Evolutionary conservation across 2,888 invertebrate genomes (phyloP), one percentile per base, ranked within the genome.

Genomic region (Girardia tigrina): DNA sequence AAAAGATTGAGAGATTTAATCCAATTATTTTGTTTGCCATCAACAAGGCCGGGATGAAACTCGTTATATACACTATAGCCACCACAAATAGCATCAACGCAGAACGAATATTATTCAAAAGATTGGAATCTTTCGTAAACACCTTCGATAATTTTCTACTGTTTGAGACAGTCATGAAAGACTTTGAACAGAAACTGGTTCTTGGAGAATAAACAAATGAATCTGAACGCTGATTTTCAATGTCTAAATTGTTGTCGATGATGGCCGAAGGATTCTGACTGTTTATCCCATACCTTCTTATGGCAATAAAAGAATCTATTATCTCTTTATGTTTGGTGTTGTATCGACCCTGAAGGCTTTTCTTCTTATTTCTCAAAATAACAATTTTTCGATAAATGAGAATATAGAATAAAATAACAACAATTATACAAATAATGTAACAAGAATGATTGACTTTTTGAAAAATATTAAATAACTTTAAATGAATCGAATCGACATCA

Each of bases 11-110:
- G n/a, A 56, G n/a, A 56, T 56, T 56, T 16, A 56, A n/a, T 12
- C 20, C n/a, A n/a, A 56, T 56, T 56, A 56, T 56, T 56, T 56
- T 56, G 56, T 56, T 56, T n/a, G 56, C 56, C 56, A 56, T 56
- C n/a, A 56, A 56, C n/a, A 56, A 56, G 23, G 56, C 56, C 2
- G 56, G 56, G n/a, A 56, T 56, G 23, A 56, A 56, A 56, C 56
- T 56, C 4, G n/a, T 56, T 8, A 56, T 56, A n/a, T 56, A 56
- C 4, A 56, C 56, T 12, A 56, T 56, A 20, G 56, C 56, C 4
- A 56, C 56, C n/a, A 56, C 56, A 56, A 56, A 56, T 23, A 56
- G 23, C 56, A 56, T 56, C 4, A 56, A 20, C 4, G 56, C 56
- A 20, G 56, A 56, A 20, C 56, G 56, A 56, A 56, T 16, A 56